A percentile compares a stretch with the other conserved stretches of the same genome.
These are phyloP conservation scores for Drymonia ruficornis DNA, from an alignment of 2,888 invertebrate species.

Conservation along the genomic window DNA sequence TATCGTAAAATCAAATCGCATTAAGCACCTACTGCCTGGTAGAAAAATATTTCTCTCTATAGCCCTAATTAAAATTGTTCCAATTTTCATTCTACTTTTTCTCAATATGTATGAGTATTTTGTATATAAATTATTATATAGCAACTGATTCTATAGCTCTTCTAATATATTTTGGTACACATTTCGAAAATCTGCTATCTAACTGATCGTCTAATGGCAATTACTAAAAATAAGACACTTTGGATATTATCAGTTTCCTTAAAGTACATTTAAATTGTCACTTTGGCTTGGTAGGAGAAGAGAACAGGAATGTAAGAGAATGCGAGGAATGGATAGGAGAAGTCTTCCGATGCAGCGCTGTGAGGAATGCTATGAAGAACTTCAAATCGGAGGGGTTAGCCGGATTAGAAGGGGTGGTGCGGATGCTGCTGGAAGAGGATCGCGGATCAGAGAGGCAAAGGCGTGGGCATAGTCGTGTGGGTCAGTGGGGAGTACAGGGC, in stretches of 20 bases:
- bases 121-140: slow-evolving; percentile 56
- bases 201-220: slow-evolving; percentile 77
- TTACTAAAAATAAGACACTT: slow-evolving; percentile 84
- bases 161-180: slow-evolving; percentile 74
- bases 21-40: slow-evolving; percentile 78
- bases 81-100: slow-evolving; percentile 62
- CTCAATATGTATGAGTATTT: slow-evolving; percentile 55
- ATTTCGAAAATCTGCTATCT: slow-evolving; percentile 80
- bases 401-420: slow-evolving; percentile 72
- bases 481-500: slow-evolving; percentile 88
- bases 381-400: slow-evolving; percentile 18
- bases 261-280: slow-evolving; percentile 59
- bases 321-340: slow-evolving; percentile 65
- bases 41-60: slow-evolving; percentile 76
- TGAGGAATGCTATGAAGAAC: slow-evolving; percentile 48
- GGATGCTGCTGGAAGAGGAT: slow-evolving; percentile 81
- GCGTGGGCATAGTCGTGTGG: slow-evolving; percentile 86
- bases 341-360: slow-evolving; percentile 42
- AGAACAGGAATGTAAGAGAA: slow-evolving; percentile 72
- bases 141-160: slow-evolving; percentile 66
- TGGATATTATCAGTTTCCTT: slow-evolving; percentile 77
- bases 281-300: slow-evolving; percentile 55
- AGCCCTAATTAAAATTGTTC: slow-evolving; percentile 77
- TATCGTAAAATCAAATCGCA: slow-evolving; percentile 64
- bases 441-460: slow-evolving; percentile 81